A percentile compares a stretch with the other conserved stretches of the same genome.
Evolutionary conservation across 2,888 invertebrate genomes (phyloP).

Genomic region (Caradrina kadenii): DNA sequence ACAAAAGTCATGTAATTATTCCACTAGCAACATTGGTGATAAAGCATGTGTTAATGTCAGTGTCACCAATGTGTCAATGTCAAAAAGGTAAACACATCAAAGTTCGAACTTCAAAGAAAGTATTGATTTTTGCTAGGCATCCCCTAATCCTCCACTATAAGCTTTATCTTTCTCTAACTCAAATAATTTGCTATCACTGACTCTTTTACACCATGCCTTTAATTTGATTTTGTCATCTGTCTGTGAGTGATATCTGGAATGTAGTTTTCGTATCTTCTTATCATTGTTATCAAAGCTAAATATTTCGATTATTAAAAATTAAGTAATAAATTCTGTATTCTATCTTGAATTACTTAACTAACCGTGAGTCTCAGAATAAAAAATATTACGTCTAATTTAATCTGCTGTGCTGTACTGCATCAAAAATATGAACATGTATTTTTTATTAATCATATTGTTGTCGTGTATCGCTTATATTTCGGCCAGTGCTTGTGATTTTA

Average conservation of each 20-base stretch:
- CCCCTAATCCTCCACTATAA: not conserved
- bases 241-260: not conserved
- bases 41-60: no score
- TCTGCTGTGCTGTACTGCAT: not conserved
- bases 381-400: not conserved
- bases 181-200: not conserved
- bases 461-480: constrained; percentile 56
- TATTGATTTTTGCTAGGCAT: constrained; percentile 23
- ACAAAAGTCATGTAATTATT: not conserved
- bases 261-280: not conserved
- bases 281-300: not conserved
- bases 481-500: constrained; percentile 74
- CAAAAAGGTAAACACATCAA: not conserved
- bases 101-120: not conserved
- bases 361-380: not conserved
- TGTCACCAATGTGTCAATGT: no score
- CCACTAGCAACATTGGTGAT: not conserved
- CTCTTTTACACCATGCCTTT: not conserved
- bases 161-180: constrained; percentile 13
- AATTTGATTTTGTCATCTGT: not conserved
- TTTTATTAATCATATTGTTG: constrained; percentile 32
- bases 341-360: not conserved
- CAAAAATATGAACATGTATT: constrained; percentile 8
- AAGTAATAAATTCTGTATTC: constrained; percentile 8
- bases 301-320: constrained; percentile 2